Conservation (phyloP, 2,888 invertebrate genomes). For the Empis stercorea region DNA sequence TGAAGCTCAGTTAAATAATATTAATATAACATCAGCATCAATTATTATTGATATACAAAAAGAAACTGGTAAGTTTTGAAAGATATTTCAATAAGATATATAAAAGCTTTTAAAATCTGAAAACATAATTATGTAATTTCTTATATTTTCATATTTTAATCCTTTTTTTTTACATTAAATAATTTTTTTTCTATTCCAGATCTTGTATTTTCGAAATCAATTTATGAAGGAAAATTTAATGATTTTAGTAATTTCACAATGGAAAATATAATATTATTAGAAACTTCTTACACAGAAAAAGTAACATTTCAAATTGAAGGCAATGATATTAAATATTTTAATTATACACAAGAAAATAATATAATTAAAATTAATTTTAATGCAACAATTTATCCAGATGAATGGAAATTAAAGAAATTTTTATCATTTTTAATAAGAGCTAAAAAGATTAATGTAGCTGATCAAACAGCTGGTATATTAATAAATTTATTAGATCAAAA, state of each 20-base stretch:
- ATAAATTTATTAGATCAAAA: constrained; percentile 2
- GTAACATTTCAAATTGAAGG: constrained; percentile 10
- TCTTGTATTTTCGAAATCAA: constrained; percentile 10
- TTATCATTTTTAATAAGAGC: constrained; percentile 14
- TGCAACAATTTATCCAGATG: constrained; percentile 7
- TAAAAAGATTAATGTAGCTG: constrained; percentile 7
- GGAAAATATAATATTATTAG: constrained; percentile 12
- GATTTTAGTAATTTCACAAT: constrained; percentile 8
- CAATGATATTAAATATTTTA: constrained; percentile 7
- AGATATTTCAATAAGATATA: too few relatives aligned
- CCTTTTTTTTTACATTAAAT: background rate
- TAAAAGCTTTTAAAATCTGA: too few relatives aligned
- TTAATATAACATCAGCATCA: background rate
- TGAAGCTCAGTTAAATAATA: background rate
- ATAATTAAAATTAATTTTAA: constrained; percentile 10
- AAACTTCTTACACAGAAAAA: constrained; percentile 5
- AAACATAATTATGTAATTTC: background rate
- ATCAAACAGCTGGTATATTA: constrained; percentile 9
- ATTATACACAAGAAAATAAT: constrained; percentile 4
- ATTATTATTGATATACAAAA: background rate
- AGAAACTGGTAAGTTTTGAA: background rate
- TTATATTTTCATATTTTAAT: too few relatives aligned
- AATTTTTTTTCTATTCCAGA: background rate
- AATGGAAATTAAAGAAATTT: constrained; percentile 7
- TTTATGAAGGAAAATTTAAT: constrained; percentile 14